Percentiles rank a stretch among this genome's conserved stretches.
phyloP scores from a whole-genome alignment of 2,888 invertebrate genomes.

The Teinopalpus imperialis region DNA sequence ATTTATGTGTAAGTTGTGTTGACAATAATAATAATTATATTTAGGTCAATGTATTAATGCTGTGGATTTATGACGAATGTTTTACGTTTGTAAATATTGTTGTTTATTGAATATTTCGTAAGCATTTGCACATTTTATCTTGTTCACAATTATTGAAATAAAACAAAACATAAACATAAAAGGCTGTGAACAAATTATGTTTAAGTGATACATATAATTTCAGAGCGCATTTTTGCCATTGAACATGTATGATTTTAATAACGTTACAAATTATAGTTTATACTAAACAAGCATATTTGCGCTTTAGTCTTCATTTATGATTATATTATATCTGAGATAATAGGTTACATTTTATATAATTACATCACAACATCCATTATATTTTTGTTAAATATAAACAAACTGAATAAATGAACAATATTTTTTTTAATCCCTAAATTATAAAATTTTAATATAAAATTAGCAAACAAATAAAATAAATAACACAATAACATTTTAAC shows the following conservation, averaged over 20 bases:
- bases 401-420: conserved; percentile 10
- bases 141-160: conserved; percentile 41
- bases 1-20: conserved; percentile 1
- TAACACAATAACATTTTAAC: no score
- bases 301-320: conserved; percentile 20
- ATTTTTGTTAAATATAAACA: conserved; percentile 36
- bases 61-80: conserved; percentile 3
- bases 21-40: background rate
- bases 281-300: conserved; percentile 14
- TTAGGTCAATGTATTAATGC: conserved; percentile 14
- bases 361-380: conserved; percentile 38
- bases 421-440: conserved; percentile 2
- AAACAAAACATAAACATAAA: conserved; percentile 38
- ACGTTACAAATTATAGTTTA: conserved; percentile 20
- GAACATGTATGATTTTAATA: conserved; percentile 29
- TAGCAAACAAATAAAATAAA: background rate
- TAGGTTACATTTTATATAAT: conserved; percentile 47
- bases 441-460: background rate
- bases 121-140: conserved; percentile 32
- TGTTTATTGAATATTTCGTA: conserved; percentile 25
- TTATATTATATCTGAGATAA: conserved; percentile 22
- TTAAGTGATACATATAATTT: conserved; percentile 27
- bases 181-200: conserved; percentile 64
- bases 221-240: conserved; percentile 29
- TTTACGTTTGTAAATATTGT: conserved; percentile 23